A percentile compares a stretch with the other conserved stretches of the same genome.
These are phyloP conservation scores for Loris lydekkerianus DNA, from an alignment of 2,797 vertebrate species.

Conservation along the genomic window DNA sequence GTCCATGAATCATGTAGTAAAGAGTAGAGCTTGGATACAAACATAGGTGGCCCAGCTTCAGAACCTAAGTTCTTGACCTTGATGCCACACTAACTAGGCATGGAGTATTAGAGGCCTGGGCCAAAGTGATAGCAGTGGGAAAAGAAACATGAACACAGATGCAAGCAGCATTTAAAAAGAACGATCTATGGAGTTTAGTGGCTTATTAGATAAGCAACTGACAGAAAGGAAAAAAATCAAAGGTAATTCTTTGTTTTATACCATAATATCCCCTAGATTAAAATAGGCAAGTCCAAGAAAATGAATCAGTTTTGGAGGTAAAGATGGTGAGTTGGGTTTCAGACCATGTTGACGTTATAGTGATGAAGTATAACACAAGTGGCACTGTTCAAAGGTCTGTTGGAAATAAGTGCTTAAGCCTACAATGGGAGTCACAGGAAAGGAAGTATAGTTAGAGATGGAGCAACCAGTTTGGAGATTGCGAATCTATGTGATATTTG, in stretches of 20 bases:
- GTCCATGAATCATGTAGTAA: not conserved
- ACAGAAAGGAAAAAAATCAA: not conserved
- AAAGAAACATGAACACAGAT: not conserved
- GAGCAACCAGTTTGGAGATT: not conserved
- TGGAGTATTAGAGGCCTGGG: not conserved
- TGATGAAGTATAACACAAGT: not conserved
- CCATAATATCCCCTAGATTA: not conserved
- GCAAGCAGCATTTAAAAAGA: not conserved
- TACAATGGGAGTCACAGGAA: accelerated
- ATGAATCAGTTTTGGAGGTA: not conserved
- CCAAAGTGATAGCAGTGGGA: not conserved
- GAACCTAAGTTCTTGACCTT: not conserved
- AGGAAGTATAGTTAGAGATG: not conserved
- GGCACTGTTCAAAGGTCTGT: not conserved
- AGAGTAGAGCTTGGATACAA: not conserved
- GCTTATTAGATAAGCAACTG: not conserved
- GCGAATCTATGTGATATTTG: not conserved
- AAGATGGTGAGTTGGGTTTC: not conserved
- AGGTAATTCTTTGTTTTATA: not conserved
- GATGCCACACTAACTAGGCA: not conserved
- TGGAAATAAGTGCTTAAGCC: not conserved
- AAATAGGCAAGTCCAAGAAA: not conserved
- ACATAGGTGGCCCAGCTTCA: not conserved
- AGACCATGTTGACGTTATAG: not conserved
- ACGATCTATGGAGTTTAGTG: not conserved